Evolutionary conservation across 2,888 invertebrate genomes (phyloP), one percentile per base, ranked within the genome.

Genomic region (Stegana nigrithorax): DNA sequence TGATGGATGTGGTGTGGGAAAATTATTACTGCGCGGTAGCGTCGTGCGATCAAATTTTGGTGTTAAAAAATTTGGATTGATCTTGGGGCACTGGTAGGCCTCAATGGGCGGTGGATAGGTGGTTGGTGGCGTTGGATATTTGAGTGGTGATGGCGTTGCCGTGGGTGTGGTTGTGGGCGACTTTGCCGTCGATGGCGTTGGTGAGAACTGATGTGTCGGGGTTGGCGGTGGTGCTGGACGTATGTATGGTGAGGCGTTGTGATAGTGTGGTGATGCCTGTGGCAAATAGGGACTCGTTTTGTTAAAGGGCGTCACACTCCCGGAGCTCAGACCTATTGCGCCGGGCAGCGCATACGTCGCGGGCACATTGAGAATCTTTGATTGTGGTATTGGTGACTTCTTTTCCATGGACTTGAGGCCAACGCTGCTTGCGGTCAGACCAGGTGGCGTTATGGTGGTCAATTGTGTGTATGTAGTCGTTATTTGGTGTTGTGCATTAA

Each of bases 11-110:
- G 82, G 79, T 26, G 81, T 78, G 29, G 81, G 77, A 63, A 82
- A 80, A 62, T 75, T 76, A 53, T 72, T 81, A 62, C 68, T 68
- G 21, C 80, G 78, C n/a, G 81, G 80, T 61, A 83, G 60, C 0
- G 80, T 73, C 51, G 78, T 82, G 25, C 81, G 75, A 47, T 85
- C 85, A 59, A 84, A 85, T 71, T 85, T 85, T 8, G 85, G 85
- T 21, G 85, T 85, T 14, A 85, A 67, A 73, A 85, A 85, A 60
- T 84, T 84, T 2, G 85, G 85, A 71, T 85, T 85, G 2, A 85
- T 83, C 71, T 85, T 85, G 47, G 85, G 85, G 59, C 85, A 85
- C 19, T 85, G 85, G 73, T 84, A 85, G 53, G 84, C 82, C 69
- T 85, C 85, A 25, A 85, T 81, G 23, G 83, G 82, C 3, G 83